These are phyloP conservation scores for Pachliopta kotzebuea DNA, from an alignment of 2,888 invertebrate species.

Conservation along the genomic window DNA sequence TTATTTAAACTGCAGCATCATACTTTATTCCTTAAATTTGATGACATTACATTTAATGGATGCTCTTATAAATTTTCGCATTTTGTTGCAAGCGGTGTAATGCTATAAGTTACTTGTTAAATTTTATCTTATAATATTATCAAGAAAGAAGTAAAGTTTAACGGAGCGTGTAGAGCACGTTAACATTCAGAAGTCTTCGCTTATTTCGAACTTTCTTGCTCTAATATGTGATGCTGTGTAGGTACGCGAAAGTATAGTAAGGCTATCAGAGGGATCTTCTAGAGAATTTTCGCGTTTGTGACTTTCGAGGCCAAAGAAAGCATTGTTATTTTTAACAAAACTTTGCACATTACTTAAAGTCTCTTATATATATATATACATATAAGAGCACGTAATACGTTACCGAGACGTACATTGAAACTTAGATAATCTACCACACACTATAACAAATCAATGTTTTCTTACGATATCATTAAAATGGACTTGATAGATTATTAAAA, in stretches of 20 bases:
- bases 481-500: too few relatives aligned
- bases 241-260: background rate
- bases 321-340: background rate
- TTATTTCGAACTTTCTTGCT: constrained; percentile 55
- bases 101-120: constrained; percentile 38
- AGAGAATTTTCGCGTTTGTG: background rate
- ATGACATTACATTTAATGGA: too few relatives aligned
- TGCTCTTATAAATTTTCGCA: background rate
- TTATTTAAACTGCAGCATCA: too few relatives aligned
- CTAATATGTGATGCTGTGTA: constrained; percentile 6
- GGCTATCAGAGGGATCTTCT: background rate
- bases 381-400: too few relatives aligned
- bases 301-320: background rate
- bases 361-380: too few relatives aligned
- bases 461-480: too few relatives aligned
- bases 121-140: constrained; percentile 50
- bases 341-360: background rate
- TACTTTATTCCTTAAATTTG: too few relatives aligned
- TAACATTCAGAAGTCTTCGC: constrained; percentile 62
- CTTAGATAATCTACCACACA: too few relatives aligned
- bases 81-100: constrained; percentile 7
- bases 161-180: constrained; percentile 44
- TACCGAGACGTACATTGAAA: too few relatives aligned
- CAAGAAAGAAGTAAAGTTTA: constrained; percentile 46
- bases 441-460: too few relatives aligned